Conservation (phyloP, 2,888 invertebrate species). For the Hydrotaea diabolus region DNA sequence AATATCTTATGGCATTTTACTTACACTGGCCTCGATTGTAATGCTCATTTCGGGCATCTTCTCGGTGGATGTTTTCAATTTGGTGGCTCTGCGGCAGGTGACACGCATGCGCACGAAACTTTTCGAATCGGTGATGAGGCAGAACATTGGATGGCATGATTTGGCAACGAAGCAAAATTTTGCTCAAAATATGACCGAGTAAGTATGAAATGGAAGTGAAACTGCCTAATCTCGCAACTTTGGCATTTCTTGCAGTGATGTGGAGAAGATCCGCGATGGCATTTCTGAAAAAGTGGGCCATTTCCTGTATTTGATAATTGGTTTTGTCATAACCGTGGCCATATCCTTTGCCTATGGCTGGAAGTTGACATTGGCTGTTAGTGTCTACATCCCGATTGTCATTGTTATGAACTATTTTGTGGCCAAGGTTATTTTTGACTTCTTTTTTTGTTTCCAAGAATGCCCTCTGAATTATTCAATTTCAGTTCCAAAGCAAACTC, state of each 20-base stretch:
- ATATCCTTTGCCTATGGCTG: constrained; percentile 91
- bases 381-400: constrained; percentile 89
- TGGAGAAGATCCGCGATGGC: constrained; percentile 91
- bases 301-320: constrained; percentile 83
- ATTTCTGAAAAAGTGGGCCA: constrained; percentile 92
- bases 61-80: constrained; percentile 86
- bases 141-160: constrained; percentile 89
- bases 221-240: background rate
- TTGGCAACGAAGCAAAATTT: constrained; percentile 87
- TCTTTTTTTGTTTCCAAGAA: no score
- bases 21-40: constrained; percentile 82
- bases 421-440: constrained; percentile 83
- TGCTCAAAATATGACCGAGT: constrained; percentile 89
- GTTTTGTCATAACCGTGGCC: constrained; percentile 83
- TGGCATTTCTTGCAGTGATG: constrained; percentile 85
- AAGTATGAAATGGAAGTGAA: constrained; percentile 78
- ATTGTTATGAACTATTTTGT: constrained; percentile 88
- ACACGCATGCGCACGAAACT: constrained; percentile 84
- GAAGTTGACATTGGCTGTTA: constrained; percentile 91
- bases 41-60: constrained; percentile 85
- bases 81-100: constrained; percentile 85
- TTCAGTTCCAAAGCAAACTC: constrained; percentile 85
- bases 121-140: constrained; percentile 85
- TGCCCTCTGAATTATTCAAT: background rate
- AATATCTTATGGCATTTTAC: constrained; percentile 85